Evolutionary conservation across 2,888 invertebrate species (phyloP).

Genomic region (Drosophila fulvimacula): DNA sequence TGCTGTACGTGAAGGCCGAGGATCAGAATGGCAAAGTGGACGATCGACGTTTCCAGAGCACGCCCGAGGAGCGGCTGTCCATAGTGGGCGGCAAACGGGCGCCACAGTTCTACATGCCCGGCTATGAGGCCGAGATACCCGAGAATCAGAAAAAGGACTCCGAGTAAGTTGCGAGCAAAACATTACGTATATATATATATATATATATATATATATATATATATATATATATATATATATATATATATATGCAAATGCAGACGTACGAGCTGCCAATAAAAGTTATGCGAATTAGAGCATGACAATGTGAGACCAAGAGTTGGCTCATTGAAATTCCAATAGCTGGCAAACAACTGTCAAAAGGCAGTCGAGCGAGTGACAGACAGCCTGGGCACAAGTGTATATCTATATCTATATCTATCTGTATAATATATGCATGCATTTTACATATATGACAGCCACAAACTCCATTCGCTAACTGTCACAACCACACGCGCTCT

Average conservation of each 20-base stretch:
- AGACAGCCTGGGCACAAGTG: slow-evolving; percentile 15
- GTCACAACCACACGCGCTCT: slow-evolving; percentile 7
- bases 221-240: slow-evolving; percentile 20
- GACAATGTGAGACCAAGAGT: slow-evolving; percentile 30
- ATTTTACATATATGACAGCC: slow-evolving; percentile 44
- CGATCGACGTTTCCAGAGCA: slow-evolving; percentile 94
- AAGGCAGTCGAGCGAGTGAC: slow-evolving; percentile 67
- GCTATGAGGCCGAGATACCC: slow-evolving; percentile 97
- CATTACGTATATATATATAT: background rate
- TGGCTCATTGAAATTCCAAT: slow-evolving; percentile 76
- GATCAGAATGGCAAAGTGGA: slow-evolving; percentile 97
- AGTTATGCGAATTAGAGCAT: slow-evolving; percentile 61
- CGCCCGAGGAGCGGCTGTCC: slow-evolving; percentile 95
- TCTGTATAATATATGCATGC: slow-evolving; percentile 56
- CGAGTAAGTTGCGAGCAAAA: slow-evolving; percentile 90
- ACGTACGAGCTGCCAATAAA: slow-evolving; percentile 60
- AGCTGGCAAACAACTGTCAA: slow-evolving; percentile 69
- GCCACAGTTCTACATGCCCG: slow-evolving; percentile 98
- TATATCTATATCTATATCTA: background rate
- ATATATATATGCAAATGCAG: slow-evolving; percentile 55
- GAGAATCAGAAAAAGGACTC: slow-evolving; percentile 99
- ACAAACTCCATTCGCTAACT: slow-evolving; percentile 32
- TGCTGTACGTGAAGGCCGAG: slow-evolving; percentile 97
- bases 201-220: slow-evolving; percentile 36
- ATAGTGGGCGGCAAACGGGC: slow-evolving; percentile 99